Base-by-base conservation (phyloP, 2,888 invertebrate genomes). In the Leucania comma region DNA sequence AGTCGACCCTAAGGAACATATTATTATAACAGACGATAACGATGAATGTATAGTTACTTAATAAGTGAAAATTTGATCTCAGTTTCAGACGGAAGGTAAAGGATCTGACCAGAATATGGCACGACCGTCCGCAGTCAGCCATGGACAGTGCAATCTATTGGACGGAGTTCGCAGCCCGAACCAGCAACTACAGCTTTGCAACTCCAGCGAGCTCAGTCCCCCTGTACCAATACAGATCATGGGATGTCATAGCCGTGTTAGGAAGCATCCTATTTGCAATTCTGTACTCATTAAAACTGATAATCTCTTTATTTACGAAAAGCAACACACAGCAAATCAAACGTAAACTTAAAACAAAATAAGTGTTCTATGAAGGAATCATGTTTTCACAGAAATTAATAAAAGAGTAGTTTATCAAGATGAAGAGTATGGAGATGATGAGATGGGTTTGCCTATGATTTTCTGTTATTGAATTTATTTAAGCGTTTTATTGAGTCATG, bases 61-160 rank as follows among this genome's bases (percentile, higher is more conserved):
- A 54, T n/a, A 54, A 46, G 5, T 26, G 1, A 9, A 4, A 17
- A 17, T n/a, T 59, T 26, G 50, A 61, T 92, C 90, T 60, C 87
- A 95, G 95, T 50, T 94, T 93, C 73, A 88, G 88, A 65, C 84
- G 86, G 80, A 90, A 91, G 70, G 96, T 96, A 2, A 96, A 96
- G 80, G 90, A 90, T 53, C 82, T 97, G 2, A 96, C 97, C 3
- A 92, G 88, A 68, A 90, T 96, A n/a, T 97, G 96, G 94, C 94
- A 93, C 67, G 97, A 97, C 83, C 94, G 97, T 24, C 97, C 97
- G 0, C 86, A 94, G 75, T 93, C 96, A 0, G 93, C 97, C 0
- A 91, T 97, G 90, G 97, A 97, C 61, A 96, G 94, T 24, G 97
- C 97, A 26, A 91, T 97, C 48, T 97, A 95, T 85, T 97, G 97